Base-by-base conservation (phyloP, 2,888 invertebrate species). In the Oegoconia quadripuncta region DNA sequence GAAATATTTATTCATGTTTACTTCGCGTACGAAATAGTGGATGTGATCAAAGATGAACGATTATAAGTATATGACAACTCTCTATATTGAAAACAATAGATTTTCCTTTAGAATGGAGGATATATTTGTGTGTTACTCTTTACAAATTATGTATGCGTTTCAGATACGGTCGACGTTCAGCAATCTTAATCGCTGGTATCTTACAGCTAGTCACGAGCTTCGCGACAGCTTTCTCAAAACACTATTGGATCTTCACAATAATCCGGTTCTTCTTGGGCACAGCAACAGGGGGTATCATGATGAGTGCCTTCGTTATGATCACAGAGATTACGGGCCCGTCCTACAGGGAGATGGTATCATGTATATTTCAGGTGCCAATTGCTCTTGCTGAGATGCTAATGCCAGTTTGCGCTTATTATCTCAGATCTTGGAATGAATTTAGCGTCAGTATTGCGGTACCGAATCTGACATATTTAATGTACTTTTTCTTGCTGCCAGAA, bases 231-330 rank as follows among this genome's bases (percentile, higher is more conserved):
- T 78, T 91, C 39, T 89, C 91, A 1, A 90, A 92, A 1, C 90
- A 87, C 35, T 76, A 62, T 49, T 74, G 61, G 62, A 39, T 48
- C 12, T 92, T 93, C 59, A 82, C 92, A 11, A 22, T 89, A 0
- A 74, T 91, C 38, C 78, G 93, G 33, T 92, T 93, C 58, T 62
- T 93, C 26, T 88, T 90, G 3, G 93, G 93, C 0, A 70, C 91
- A 31, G 91, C 92, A 9, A 92, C 92, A 0, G 93, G 93, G 4
- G 95, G 94, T 16, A 91, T 92, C 0, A 93, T 94, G 91, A 90
- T 93, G 22, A 91, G 91, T 22, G 88, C 90, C 45, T 91, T 91
- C 48, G 91, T 90, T 5, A 68, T 91, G 5, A 71, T 90, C 14
- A 88, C 91, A 88, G 91, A 91, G 62, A 68, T 90, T 23, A 78